Evolutionary conservation across 1,140 invertebrate species (phyloP).

Genomic region (Ylistrum balloti): DNA sequence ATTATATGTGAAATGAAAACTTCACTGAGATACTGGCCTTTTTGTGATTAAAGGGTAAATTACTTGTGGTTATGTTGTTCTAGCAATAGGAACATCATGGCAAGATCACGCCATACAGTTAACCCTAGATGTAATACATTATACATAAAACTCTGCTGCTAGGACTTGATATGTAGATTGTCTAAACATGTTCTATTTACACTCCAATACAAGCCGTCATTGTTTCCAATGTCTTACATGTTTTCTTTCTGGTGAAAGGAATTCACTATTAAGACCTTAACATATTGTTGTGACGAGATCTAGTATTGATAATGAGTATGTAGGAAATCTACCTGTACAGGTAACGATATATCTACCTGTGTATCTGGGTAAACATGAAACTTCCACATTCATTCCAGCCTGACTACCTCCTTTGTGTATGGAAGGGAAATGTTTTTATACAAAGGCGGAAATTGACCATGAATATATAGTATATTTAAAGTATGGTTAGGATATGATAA

Average conservation of each 20-base stretch:
- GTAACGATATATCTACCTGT: slow-evolving; percentile 30
- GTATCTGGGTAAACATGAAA: neutral
- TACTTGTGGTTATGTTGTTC: too few relatives aligned
- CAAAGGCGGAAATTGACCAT: slow-evolving; percentile 21
- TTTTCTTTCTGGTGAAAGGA: slow-evolving; percentile 28
- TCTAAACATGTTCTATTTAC: neutral
- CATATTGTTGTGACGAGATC: slow-evolving; percentile 12
- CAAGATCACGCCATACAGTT: neutral
- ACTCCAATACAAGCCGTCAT: neutral
- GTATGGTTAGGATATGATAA: neutral
- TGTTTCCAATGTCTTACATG: neutral
- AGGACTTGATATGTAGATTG: neutral
- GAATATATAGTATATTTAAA: neutral
- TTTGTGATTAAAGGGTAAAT: too few relatives aligned
- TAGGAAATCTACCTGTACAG: neutral
- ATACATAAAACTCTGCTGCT: neutral
- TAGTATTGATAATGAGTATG: slow-evolving; percentile 19
- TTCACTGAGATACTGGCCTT: too few relatives aligned
- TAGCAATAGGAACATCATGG: too few relatives aligned
- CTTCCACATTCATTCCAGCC: neutral
- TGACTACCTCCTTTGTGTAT: neutral
- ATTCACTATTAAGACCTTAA: slow-evolving; percentile 1
- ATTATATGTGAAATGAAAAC: neutral
- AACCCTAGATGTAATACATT: neutral
- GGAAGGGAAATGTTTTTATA: slow-evolving; percentile 18